These are phyloP conservation scores for Oenanthe melanoleuca DNA, from an alignment of 2,113 vertebrate species.

Conservation along the genomic window DNA sequence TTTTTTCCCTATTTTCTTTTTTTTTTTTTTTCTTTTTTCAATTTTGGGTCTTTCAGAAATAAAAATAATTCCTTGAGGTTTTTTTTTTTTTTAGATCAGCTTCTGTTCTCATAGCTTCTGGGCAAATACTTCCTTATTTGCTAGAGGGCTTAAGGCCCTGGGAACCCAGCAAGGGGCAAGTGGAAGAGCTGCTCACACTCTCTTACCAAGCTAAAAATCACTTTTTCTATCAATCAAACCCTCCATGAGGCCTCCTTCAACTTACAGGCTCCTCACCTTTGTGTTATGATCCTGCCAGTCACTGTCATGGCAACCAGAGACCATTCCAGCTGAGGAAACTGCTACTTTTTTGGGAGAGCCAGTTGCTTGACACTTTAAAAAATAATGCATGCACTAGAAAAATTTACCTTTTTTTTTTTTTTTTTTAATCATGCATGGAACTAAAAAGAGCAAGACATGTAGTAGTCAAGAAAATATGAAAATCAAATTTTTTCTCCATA, in stretches of 20 bases:
- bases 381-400: neutral
- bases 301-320: constrained; percentile 49
- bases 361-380: neutral
- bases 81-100: neutral
- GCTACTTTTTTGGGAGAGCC: neutral
- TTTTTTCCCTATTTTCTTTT: fast-evolving
- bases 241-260: constrained; percentile 30
- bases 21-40: too few species aligned
- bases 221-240: constrained; percentile 59
- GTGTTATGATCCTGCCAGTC: constrained; percentile 18
- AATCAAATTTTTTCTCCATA: neutral
- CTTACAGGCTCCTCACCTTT: constrained; percentile 40
- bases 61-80: neutral
- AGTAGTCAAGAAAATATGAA: neutral
- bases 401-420: neutral
- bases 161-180: constrained; percentile 69
- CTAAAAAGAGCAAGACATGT: neutral
- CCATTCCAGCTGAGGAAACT: constrained; percentile 26
- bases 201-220: constrained; percentile 41
- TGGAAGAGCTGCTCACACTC: constrained; percentile 12
- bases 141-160: constrained; percentile 68
- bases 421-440: neutral
- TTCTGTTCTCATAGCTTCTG: constrained; percentile 38
- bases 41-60: neutral
- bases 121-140: constrained; percentile 50